Conservation (phyloP, 2,888 invertebrate genomes). For the Ceriagrion tenellum region DNA sequence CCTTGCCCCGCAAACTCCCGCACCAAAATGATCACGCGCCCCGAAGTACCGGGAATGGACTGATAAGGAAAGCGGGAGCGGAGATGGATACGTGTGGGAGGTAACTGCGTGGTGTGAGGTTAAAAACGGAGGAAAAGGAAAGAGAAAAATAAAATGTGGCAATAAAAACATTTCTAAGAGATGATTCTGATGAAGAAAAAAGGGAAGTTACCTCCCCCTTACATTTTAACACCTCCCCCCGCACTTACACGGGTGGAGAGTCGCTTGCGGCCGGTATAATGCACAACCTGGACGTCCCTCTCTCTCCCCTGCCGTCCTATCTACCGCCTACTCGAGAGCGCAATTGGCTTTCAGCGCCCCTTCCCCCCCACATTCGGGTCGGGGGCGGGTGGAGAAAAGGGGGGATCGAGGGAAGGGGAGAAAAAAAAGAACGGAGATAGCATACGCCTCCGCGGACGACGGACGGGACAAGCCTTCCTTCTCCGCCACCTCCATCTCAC, state of each 20-base stretch:
- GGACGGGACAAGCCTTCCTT: neutral
- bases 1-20: neutral
- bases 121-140: no score
- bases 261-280: neutral
- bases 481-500: neutral
- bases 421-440: slow-evolving; percentile 22
- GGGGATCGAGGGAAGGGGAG: neutral
- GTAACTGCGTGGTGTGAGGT: neutral
- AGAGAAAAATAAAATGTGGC: no score
- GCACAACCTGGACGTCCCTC: neutral
- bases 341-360: neutral
- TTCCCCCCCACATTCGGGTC: no score
- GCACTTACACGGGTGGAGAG: neutral
- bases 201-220: neutral
- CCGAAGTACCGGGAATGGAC: neutral
- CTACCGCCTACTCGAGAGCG: slow-evolving; percentile 24
- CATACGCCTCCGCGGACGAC: slow-evolving; percentile 19
- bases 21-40: neutral
- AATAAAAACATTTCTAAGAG: neutral
- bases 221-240: no score
- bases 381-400: neutral
- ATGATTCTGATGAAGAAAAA: neutral
- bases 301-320: neutral
- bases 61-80: neutral
- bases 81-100: neutral